Conservation (phyloP, 53 echinoderm and acorn worm genomes). For the Holothuria leucospilota region DNA sequence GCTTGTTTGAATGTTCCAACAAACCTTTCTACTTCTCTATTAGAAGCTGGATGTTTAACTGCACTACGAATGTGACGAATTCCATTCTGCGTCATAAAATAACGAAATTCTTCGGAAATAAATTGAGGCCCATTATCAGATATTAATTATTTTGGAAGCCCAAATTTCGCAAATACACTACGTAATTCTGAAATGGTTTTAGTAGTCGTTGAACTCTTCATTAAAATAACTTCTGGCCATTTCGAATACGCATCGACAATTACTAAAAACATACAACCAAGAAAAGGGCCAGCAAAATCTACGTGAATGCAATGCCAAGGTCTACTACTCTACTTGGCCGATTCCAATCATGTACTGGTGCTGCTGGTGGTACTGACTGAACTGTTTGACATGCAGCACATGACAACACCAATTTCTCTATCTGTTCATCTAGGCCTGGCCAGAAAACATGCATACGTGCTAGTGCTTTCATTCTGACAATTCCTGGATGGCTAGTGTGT, state of each 20-base stretch:
- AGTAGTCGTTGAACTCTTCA: constrained; percentile 52
- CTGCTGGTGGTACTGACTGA: constrained; percentile 40
- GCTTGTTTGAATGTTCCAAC: no score
- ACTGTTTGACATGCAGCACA: constrained; percentile 49
- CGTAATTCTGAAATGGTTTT: constrained; percentile 24
- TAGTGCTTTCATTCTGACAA: constrained; percentile 55
- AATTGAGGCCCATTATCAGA: no score
- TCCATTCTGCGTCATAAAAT: constrained; percentile 32
- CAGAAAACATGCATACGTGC: constrained; percentile 61
- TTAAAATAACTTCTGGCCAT: constrained; percentile 67
- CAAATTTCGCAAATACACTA: constrained; percentile 31
- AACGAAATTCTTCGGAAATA: constrained; percentile 21
- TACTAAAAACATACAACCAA: constrained; percentile 60
- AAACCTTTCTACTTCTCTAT: constrained; percentile 4
- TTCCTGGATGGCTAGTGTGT: constrained; percentile 61
- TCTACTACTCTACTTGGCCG: constrained; percentile 58
- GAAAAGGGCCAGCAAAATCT: constrained; percentile 72
- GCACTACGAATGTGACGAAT: constrained; percentile 11
- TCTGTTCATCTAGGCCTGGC: constrained; percentile 63
- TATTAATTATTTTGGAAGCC: constrained; percentile 10
- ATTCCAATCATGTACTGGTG: constrained; percentile 65
- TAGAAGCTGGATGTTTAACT: constrained; percentile 34
- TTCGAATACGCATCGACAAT: constrained; percentile 66
- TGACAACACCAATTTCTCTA: constrained; percentile 36
- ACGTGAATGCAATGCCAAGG: constrained; percentile 72